phyloP scores from a whole-genome alignment of 2,113 vertebrate species.

The Galemys pyrenaicus region DNA sequence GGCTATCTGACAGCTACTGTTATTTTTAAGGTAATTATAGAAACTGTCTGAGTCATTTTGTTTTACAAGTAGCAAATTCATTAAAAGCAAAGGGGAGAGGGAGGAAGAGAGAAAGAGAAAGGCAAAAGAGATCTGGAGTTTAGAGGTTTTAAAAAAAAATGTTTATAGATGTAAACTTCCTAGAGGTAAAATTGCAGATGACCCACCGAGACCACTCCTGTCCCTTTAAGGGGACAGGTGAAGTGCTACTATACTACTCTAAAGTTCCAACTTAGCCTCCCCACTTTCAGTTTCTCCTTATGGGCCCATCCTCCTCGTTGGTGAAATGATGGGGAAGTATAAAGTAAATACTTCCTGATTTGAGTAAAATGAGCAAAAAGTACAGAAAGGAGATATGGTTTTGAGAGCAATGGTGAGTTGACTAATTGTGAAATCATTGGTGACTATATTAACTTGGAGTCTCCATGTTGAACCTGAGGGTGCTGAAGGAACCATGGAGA shows the following conservation, averaged over 20 bases:
- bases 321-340: slow-evolving; percentile 55
- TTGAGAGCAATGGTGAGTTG: slow-evolving; percentile 72
- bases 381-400: slow-evolving; percentile 71
- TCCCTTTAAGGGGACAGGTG: background rate
- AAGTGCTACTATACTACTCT: background rate
- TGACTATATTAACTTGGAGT: background rate
- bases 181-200: slow-evolving; percentile 23
- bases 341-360: slow-evolving; percentile 63
- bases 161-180: background rate
- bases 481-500: background rate
- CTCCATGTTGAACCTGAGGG: background rate
- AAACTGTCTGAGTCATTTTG: slow-evolving; percentile 17
- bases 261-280: background rate
- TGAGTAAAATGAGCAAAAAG: slow-evolving; percentile 73
- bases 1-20: background rate
- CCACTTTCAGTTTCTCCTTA: slow-evolving; percentile 49
- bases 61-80: slow-evolving; percentile 1
- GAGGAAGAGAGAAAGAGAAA: background rate
- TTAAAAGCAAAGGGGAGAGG: background rate
- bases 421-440: slow-evolving; percentile 57
- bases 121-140: background rate
- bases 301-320: background rate
- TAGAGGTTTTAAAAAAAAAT: background rate
- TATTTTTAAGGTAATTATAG: slow-evolving; percentile 21
- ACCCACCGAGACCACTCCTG: background rate